These are phyloP conservation scores for Elgaria multicarinata DNA, from an alignment of 2,113 vertebrate species.

Conservation along the genomic window DNA sequence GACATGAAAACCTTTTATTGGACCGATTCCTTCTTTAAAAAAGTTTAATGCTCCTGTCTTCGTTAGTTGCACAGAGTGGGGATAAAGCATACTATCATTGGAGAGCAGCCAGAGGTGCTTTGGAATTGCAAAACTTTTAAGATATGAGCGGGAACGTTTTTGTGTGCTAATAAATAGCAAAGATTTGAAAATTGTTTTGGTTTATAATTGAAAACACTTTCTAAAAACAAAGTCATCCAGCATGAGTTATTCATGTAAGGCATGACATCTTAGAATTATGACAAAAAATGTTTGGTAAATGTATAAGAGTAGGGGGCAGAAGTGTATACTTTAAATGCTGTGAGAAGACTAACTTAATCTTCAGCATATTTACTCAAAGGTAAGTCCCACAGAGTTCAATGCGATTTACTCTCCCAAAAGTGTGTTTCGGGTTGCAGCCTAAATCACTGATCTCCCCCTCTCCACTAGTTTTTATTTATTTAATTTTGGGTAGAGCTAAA, in stretches of 20 bases:
- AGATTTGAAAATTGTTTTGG: slow-evolving; percentile 22
- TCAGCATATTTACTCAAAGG: neutral
- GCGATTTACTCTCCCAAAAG: neutral
- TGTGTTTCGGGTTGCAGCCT: neutral
- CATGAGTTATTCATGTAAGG: slow-evolving; percentile 30
- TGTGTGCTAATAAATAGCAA: slow-evolving; percentile 19
- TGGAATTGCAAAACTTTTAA: slow-evolving; percentile 23
- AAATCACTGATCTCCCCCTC: neutral
- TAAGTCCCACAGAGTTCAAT: neutral
- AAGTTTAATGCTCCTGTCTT: neutral
- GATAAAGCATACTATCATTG: neutral
- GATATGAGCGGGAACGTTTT: neutral
- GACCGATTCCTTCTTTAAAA: neutral
- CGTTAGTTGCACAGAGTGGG: accelerated
- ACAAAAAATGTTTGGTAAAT: slow-evolving; percentile 27
- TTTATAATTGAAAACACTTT: slow-evolving; percentile 54
- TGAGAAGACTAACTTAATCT: neutral
- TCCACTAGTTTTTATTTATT: neutral
- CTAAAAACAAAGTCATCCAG: slow-evolving; percentile 5
- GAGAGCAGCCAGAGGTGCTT: slow-evolving; percentile 14
- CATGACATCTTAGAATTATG: slow-evolving; percentile 6
- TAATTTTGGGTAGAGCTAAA: neutral
- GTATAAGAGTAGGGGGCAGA: slow-evolving; percentile 9
- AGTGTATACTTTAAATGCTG: slow-evolving; percentile 30
- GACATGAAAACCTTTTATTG: neutral